Base-by-base conservation (phyloP, 2,888 invertebrate species). In the Plutella xylostella region DNA sequence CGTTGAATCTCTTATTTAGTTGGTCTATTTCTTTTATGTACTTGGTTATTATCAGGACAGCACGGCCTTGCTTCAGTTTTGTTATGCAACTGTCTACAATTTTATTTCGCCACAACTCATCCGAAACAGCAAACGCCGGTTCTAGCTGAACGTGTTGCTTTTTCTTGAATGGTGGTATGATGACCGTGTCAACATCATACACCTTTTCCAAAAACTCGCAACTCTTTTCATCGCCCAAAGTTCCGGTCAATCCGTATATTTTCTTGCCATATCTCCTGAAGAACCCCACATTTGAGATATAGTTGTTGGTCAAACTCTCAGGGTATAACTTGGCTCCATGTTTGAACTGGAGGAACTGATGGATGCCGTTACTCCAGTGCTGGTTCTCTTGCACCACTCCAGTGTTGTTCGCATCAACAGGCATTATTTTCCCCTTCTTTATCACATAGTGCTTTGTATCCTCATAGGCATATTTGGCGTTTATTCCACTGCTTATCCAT, bases 301-400 rank as follows among this genome's bases (percentile, higher is more conserved):
- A 52, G 21, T 50, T 51, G n/a, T 46, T 47, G 9, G 53, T 48
- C 25, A 53, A 49, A 14, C 34, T 47, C 39, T 52, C 52, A 9
- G 45, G 46, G 15, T 30, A 30, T 2, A 52, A 19, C 46, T 41
- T 47, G 15, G 45, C 45, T 9, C 49, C 49, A 34, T 52, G 52
- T 38, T 52, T 52, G 22, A 52, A 45, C 48, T 52, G 43, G 9
- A 52, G 39, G 45, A 52, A 52, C 40, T 52, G 50, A 40, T 52
- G 52, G 30, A 52, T 25, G 3, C 52, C 52, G 31, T 42, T 39
- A 38, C 21, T 28, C 52, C 50, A 52, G 11, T 44, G 41, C 15
- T 30, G 41, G 18, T 51, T 51, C 35, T 45, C 31, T 35, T 45
- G 41, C 9, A 48, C 28, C 7, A 48, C 45, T 3, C 52, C 52